These are phyloP conservation scores for Nebria ingens DNA, from an alignment of 1,140 invertebrate genomes.

Conservation along the genomic window DNA sequence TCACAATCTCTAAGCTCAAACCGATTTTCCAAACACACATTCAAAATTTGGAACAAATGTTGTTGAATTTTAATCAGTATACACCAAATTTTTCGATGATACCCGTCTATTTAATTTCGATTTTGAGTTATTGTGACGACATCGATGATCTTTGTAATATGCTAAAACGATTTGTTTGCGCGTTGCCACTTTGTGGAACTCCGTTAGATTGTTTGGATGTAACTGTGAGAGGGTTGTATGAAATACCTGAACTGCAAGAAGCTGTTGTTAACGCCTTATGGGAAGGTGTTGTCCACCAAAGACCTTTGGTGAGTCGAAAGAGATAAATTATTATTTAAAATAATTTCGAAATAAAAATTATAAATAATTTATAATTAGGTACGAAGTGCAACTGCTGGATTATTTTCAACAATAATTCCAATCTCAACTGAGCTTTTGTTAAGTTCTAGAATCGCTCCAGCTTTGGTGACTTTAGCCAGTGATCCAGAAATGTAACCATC, in stretches of 20 bases:
- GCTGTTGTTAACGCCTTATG: slow-evolving; percentile 49
- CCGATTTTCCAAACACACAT: slow-evolving; percentile 40
- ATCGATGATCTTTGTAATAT: slow-evolving; percentile 37
- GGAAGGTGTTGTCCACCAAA: slow-evolving; percentile 58
- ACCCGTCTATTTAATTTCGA: slow-evolving; percentile 43
- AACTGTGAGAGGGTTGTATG: slow-evolving; percentile 38
- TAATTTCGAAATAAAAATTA: too few relatives aligned
- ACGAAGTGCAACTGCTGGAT: slow-evolving; percentile 43
- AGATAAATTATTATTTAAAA: too few relatives aligned
- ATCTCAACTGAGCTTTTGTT: slow-evolving; percentile 46
- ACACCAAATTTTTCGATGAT: slow-evolving; percentile 41
- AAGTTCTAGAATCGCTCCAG: slow-evolving; percentile 50
- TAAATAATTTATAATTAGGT: too few relatives aligned
- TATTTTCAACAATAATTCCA: slow-evolving; percentile 49
- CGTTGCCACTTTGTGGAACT: slow-evolving; percentile 41
- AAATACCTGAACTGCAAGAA: slow-evolving; percentile 39
- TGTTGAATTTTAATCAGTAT: slow-evolving; percentile 31
- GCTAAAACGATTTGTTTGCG: slow-evolving; percentile 41
- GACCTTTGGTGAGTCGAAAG: too few relatives aligned
- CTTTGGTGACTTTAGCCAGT: slow-evolving; percentile 58
- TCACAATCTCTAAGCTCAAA: slow-evolving; percentile 36
- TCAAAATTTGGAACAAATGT: slow-evolving; percentile 32
- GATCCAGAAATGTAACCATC: slow-evolving; percentile 57
- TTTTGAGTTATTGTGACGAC: slow-evolving; percentile 32
- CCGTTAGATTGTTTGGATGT: slow-evolving; percentile 42